Percentiles rank a stretch among this genome's conserved stretches.
Evolutionary conservation across 53 echinoderm and acorn worm species (phyloP).

Genomic region (Stichopus horrens): DNA sequence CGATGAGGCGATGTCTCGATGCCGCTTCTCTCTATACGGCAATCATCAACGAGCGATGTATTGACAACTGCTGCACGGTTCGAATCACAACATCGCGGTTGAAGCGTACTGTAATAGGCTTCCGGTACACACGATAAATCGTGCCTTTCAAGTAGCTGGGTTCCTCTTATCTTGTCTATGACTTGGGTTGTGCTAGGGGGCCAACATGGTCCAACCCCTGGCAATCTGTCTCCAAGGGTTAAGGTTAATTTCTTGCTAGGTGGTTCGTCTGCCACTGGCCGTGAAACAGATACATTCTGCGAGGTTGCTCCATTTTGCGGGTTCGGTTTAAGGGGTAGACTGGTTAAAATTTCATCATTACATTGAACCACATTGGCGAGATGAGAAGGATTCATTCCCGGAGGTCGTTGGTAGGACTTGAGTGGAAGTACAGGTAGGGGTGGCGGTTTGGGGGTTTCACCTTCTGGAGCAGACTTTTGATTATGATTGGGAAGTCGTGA

Average conservation of each 20-base stretch:
- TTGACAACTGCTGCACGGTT: neutral
- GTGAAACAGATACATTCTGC: neutral
- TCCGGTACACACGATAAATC: slow-evolving; percentile 65
- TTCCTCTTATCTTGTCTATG: slow-evolving; percentile 75
- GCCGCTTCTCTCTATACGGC: neutral
- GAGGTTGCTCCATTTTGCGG: slow-evolving; percentile 25
- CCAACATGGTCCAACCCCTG: slow-evolving; percentile 90
- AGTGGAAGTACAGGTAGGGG: too few species aligned
- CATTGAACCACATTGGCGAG: slow-evolving; percentile 26
- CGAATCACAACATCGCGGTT: neutral
- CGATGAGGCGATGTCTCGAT: neutral
- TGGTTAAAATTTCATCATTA: slow-evolving; percentile 29
- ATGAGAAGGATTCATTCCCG: too few species aligned
- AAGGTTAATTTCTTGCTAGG: neutral
- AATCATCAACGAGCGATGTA: neutral
- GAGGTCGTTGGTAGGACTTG: too few species aligned
- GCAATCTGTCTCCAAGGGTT: slow-evolving; percentile 33
- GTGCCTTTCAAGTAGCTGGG: slow-evolving; percentile 76
- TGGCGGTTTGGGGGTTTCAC: too few species aligned
- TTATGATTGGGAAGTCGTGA: neutral
- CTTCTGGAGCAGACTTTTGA: neutral
- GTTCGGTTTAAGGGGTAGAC: slow-evolving; percentile 50
- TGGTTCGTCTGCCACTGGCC: neutral
- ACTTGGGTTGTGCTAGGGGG: slow-evolving; percentile 83
- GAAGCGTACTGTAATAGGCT: slow-evolving; percentile 48